Percentiles rank a stretch among this genome's conserved stretches.
Evolutionary conservation across 2,113 vertebrate species (phyloP).

Genomic region (Rissa tridactyla): DNA sequence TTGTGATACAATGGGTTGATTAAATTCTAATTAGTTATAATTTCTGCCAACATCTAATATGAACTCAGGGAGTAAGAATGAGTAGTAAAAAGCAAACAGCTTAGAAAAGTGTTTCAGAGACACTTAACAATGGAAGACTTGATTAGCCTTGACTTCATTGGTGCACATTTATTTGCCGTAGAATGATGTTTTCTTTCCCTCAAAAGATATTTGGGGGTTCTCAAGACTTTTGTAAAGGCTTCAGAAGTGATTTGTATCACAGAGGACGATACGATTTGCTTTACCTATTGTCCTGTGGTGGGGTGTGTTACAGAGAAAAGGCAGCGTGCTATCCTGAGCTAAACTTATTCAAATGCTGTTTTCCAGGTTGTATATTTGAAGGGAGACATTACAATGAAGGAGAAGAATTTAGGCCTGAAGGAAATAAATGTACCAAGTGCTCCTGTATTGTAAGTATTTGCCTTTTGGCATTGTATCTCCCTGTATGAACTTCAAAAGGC

Average conservation of each 20-base stretch:
- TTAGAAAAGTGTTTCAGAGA: background rate
- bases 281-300: background rate
- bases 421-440: conserved; percentile 89
- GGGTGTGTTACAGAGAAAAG: background rate
- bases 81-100: background rate
- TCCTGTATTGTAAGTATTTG: conserved; percentile 89
- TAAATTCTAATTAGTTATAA: background rate
- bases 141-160: background rate
- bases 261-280: background rate
- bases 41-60: background rate
- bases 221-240: background rate
- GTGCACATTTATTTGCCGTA: background rate
- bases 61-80: background rate
- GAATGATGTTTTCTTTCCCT: background rate
- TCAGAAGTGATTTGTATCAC: background rate
- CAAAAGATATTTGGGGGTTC: background rate
- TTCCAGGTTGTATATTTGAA: conserved; percentile 92
- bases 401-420: conserved; percentile 91
- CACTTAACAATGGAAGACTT: background rate
- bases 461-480: conserved; percentile 37
- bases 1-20: background rate
- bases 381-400: conserved; percentile 89
- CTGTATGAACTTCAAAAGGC: conserved; percentile 36
- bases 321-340: background rate
- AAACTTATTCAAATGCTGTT: conserved; percentile 12